Base-by-base conservation (phyloP, 2,797 vertebrate genomes). In the Molothrus ater region DNA sequence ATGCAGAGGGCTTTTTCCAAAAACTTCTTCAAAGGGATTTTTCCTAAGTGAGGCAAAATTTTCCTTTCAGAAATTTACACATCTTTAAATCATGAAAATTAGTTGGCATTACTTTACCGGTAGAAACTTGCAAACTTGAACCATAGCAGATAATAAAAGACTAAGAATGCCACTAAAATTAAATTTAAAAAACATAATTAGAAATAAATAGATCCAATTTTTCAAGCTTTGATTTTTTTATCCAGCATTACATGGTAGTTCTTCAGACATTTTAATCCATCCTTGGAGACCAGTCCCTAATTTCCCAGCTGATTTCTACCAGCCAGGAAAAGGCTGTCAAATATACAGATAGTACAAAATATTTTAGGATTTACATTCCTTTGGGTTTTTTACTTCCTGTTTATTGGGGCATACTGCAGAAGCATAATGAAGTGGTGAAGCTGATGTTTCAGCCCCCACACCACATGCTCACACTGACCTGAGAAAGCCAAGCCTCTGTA, bases 61-160 rank as follows among this genome's bases (percentile, higher is more conserved):
- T 43, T 90, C 79, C 70, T 91, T 92, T 56, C 48, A 90, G 91
- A 97, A 90, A 54, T 92, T 92, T 94, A 93, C 90, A 92, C 87
- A 94, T 48, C 75, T 95, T 97, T 95, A 80, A 31, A 88, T 69
- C 13, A 90, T 42, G 47, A 94, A 91, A 96, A 95, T 54, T 54
- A 93, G 42, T 36, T 83, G 65, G 61, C 92, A 93, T 88, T 92
- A 48, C 28, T 8, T 40, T 82, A 48, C 25, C 12, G 9, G 51
- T 17, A 66, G 20, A 50, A 87, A 73, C 7, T 40, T 65, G 32
- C 21, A 74, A 74, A 74, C 13, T 61, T 28, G 26, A 4, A 72
- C 5, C 28, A 21, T 11, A 83, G 54, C 17, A 45, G 51, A 34
- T 21, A 88, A 69, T 10, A 75, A 59, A 92, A 89, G 12, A 29